phyloP scores from a whole-genome alignment of 2,113 vertebrate species.

The Dissostichus mawsoni region DNA sequence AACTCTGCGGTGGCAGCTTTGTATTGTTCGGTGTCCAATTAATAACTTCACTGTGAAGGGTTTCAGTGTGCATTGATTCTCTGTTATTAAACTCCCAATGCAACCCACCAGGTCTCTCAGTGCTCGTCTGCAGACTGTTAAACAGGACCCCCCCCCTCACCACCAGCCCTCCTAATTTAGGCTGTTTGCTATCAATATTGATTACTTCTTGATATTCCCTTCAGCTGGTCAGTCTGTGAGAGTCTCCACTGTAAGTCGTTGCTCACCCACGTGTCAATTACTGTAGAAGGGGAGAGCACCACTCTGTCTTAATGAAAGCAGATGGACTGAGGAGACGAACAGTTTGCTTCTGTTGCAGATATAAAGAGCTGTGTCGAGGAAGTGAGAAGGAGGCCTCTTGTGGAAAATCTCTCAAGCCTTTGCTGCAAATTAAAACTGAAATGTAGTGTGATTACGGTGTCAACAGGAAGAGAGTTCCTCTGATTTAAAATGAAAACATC shows the following conservation, averaged over 20 bases:
- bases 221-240: conserved; percentile 64
- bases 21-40: conserved; percentile 77
- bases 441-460: conserved; percentile 13
- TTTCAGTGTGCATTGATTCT: conserved; percentile 75
- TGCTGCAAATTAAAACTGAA: background rate
- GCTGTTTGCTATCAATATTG: conserved; percentile 79
- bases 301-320: conserved; percentile 76
- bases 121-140: conserved; percentile 70
- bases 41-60: conserved; percentile 76
- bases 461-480: conserved; percentile 14
- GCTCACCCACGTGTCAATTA: conserved; percentile 82
- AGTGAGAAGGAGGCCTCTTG: conserved; percentile 4
- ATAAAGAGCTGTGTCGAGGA: conserved; percentile 23
- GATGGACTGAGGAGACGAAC: conserved; percentile 65
- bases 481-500: conserved; percentile 17
- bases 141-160: conserved; percentile 51
- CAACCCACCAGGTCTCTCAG: conserved; percentile 48
- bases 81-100: conserved; percentile 75
- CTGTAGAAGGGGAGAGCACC: conserved; percentile 58
- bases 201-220: conserved; percentile 80
- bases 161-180: conserved; percentile 71
- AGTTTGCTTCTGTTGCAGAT: conserved; percentile 47
- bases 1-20: conserved; percentile 69
- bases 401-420: background rate
- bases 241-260: conserved; percentile 77